Base-by-base conservation (phyloP, 1,140 invertebrate species). In the Oppia nitens region DNA sequence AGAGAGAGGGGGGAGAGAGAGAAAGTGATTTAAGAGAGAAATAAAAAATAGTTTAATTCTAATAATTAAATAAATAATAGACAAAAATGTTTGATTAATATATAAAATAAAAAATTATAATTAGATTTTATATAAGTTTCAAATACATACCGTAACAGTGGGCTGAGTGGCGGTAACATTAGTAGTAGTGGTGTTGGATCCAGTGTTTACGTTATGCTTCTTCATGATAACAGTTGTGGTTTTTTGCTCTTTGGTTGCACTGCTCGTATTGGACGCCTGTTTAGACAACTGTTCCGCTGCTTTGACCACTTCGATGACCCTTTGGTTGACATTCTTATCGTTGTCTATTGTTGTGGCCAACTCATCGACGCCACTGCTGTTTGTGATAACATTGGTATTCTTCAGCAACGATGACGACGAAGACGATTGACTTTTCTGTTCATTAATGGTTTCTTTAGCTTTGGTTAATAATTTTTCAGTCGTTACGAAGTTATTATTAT, bases 211-310 rank as follows among this genome's bases (percentile, higher is more conserved):
- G 32, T 17, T 17, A 40, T 91, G 87, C 73, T 89, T 89, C 70
- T 83, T 87, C 85, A 91, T 89, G 21, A 90, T 85, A 64, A 91
- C 84, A n/a, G 87, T 91, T 47, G 87, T 91, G 40, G 86, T 91
- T 77, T 89, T 64, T 52, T 62, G 55, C 29, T 62, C 52, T 27
- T 53, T 89, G 65, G 21, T 51, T 83, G 77, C 47, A 53, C 21
- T 29, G 40, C 12, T 25, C 32, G 53, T 40, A 45, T 54, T 50
- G 9, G 51, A 12, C 71, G 66, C 73, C 72, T 65, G 76, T 72
- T 29, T 73, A 62, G 81, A 81, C 68, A 90, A 79, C 60, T 82
- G 81, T 72, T 89, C 87, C 47, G 87, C 86, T 29, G 86, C 87
- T 69, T 84, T 78, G 49, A 89, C 86, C 68, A 89, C 85, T 69